phyloP scores from a whole-genome alignment of 2,888 invertebrate genomes.

The Parnassius glacialis region DNA sequence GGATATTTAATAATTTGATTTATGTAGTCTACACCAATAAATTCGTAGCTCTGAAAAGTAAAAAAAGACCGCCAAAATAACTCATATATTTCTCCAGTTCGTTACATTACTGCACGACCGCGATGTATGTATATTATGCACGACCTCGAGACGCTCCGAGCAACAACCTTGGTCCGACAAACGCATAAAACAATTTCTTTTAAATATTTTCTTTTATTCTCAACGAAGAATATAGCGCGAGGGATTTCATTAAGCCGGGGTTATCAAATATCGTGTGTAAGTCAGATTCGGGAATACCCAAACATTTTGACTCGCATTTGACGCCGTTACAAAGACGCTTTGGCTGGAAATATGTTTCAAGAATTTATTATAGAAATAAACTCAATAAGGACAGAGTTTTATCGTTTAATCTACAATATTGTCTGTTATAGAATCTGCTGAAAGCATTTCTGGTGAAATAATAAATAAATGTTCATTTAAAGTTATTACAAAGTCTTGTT shows the following conservation, averaged over 20 bases:
- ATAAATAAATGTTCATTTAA: no score
- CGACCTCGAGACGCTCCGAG: constrained; percentile 45
- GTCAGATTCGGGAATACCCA: not conserved
- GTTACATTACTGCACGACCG: constrained; percentile 21
- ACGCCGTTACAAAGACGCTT: constrained; percentile 1
- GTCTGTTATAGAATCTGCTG: no score
- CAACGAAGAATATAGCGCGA: not conserved
- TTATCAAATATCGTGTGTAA: constrained; percentile 1
- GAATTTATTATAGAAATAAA: not conserved
- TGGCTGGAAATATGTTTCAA: not conserved
- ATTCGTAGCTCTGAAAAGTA: no score
- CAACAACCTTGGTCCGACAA: constrained; percentile 40
- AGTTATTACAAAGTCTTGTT: no score
- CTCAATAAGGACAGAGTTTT: not conserved
- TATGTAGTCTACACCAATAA: no score
- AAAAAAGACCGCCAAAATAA: no score
- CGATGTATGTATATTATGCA: constrained; percentile 20
- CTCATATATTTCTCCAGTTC: no score
- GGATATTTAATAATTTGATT: no score
- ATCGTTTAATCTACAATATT: constrained; percentile 5
- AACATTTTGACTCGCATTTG: not conserved
- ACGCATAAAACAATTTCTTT: constrained; percentile 13
- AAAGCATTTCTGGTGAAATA: no score
- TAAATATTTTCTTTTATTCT: constrained; percentile 19
- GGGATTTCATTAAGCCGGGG: constrained; percentile 5